phyloP scores from a whole-genome alignment of 2,113 vertebrate genomes.

The Nyctibius bracteatus region DNA sequence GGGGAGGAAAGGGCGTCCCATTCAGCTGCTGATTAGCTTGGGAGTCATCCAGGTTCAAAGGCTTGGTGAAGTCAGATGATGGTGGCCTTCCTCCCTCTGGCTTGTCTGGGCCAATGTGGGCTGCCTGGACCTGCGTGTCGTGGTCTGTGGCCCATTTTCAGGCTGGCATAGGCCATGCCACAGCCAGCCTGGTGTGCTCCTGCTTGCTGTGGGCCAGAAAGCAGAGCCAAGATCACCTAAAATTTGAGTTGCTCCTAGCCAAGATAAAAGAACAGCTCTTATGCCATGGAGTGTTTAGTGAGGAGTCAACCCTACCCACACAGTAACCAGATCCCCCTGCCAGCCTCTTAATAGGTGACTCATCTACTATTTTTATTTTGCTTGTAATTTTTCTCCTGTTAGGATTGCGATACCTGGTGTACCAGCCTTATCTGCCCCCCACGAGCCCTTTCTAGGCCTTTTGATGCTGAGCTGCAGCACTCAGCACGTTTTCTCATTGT shows the following conservation, averaged over 20 bases:
- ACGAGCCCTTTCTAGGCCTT: not conserved
- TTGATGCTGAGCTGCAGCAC: not conserved
- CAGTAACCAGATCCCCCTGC: not conserved
- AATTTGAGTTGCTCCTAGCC: not conserved
- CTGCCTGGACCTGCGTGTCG: not conserved
- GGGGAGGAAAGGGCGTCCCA: not conserved
- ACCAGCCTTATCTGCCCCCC: not conserved
- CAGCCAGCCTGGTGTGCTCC: not conserved
- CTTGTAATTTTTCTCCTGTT: not conserved
- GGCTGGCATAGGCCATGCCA: not conserved
- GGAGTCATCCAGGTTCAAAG: not conserved
- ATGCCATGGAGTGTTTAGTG: not conserved
- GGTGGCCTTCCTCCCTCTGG: not conserved
- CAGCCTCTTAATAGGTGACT: not conserved
- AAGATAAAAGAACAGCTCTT: not conserved
- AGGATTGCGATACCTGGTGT: not conserved
- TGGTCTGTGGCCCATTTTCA: not conserved
- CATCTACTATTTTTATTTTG: not conserved
- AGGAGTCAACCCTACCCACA: not conserved
- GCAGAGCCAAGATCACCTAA: not conserved
- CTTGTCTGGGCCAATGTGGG: not conserved
- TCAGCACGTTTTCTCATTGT: accelerated
- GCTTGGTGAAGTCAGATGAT: not conserved
- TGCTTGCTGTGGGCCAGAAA: not conserved
- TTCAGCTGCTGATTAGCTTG: not conserved